These are phyloP conservation scores for Clytia hemisphaerica DNA, from an alignment of 30 jellyfish, hydroid and myxozoan species.

Conservation along the genomic window DNA sequence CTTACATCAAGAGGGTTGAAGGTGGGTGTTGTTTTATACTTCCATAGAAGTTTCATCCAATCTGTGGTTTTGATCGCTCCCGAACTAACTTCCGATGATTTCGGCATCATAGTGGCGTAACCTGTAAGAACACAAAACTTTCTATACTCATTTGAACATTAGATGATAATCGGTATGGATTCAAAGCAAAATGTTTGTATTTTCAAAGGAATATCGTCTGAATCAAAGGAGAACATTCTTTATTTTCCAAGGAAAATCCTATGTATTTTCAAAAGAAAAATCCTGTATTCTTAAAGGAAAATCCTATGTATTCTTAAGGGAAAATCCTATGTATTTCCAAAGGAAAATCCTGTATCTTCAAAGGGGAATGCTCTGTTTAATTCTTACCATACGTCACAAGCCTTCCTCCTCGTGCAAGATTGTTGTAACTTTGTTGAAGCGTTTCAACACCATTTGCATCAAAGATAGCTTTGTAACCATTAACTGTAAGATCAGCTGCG, in stretches of 20 bases:
- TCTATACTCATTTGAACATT: no score
- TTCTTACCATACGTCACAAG: conserved; percentile 71
- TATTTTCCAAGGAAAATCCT: no score
- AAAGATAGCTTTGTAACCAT: conserved; percentile 61
- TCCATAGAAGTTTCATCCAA: conserved; percentile 63
- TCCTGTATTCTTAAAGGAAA: no score
- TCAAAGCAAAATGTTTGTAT: no score
- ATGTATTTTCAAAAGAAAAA: no score
- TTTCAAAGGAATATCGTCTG: no score
- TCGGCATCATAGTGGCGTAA: conserved; percentile 68
- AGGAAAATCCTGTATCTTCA: no score
- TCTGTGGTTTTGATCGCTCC: conserved; percentile 39
- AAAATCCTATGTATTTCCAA: no score
- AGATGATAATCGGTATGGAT: no score
- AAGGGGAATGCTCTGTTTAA: neutral
- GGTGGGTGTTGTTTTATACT: conserved; percentile 42
- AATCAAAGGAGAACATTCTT: no score
- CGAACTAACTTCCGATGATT: conserved; percentile 46
- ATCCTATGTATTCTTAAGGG: no score
- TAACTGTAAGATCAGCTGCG: conserved; percentile 15
- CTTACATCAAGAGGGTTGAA: conserved; percentile 74
- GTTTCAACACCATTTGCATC: conserved; percentile 94
- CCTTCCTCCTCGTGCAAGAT: conserved; percentile 69
- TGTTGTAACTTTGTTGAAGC: conserved; percentile 50
- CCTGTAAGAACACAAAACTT: conserved; percentile 29